Base-by-base conservation (phyloP, 37 sponge, comb jelly and placozoan genomes). In the Lycopodina hypogea region DNA sequence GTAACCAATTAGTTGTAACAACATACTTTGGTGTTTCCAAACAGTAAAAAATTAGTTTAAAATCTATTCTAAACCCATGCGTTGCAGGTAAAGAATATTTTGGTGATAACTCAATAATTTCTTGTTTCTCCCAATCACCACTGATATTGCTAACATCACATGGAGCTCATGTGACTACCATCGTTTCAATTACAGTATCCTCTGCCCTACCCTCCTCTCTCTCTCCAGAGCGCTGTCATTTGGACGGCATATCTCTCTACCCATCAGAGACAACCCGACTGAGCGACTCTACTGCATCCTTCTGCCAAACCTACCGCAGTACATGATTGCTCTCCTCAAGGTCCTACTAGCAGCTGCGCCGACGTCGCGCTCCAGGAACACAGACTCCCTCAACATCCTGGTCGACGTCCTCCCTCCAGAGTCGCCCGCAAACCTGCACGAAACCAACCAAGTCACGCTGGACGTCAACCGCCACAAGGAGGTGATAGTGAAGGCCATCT, bases 391-490 rank as follows among this genome's bases (percentile, higher is more conserved):
- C 30, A 97, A 97, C 67, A 94, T 97, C 61, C 75, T 95, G 63
- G 88, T 92, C 18, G 95, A 95, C 71, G 95, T 97, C 7, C 53
- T 92, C 21, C 93, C 93, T 6, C 85, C 88, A 1, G 97, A 94
- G 39, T 68, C 83, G 12, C 94, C 92, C 8, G 42, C 90, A 18
- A 86, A 82, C 39, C 83, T 83, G 24, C 58, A 79, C 6, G 88
- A 93, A 58, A 76, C 95, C 21, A 80, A 83, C 60, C 83, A 85
- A 48, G 45, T 90, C 55, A 74, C 90, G 19, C 34, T 93, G 32
- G 98, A 97, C 75, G 80, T 95, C 34, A 83, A 91, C 78, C 48
- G 97, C n/a, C 94, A 97, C 85, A 97, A 93, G 86, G 98, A 97
- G 69, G 82, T 97, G 71, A 90, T 97, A 19, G 93, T 95, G 41